Base-by-base conservation (phyloP, 2,113 vertebrate genomes). In the Nothocercus julius region DNA sequence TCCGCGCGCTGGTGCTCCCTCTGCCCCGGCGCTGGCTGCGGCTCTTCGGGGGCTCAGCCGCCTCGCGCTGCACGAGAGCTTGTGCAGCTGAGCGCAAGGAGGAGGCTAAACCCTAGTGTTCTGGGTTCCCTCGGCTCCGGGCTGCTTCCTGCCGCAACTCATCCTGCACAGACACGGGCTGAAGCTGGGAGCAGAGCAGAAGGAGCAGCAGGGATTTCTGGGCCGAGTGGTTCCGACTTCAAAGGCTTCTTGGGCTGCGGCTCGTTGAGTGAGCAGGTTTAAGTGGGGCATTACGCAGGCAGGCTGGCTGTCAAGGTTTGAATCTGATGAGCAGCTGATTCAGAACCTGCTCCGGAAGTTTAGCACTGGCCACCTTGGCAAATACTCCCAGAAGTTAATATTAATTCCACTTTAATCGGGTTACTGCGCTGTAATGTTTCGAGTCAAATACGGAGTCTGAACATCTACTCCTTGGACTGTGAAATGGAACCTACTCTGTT, bases 291-390 rank as follows among this genome's bases (percentile, higher is more conserved):
- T 30, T 4, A 36, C 18, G 25, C 18, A 12, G 69, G 34, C 17
- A 49, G 28, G 47, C n/a, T 68, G 0, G 0, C 0, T 30, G 7
- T 3, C 30, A 3, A 0, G n/a, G 32, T 3, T 6, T 6, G 8
- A 12, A 14, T 5, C 2, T 3, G 32, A 6, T 28, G 53, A 15
- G 16, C 8, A 42, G 58, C 42, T 13, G 90, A 86, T 61, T 63
- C 32, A 17, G 11, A 44, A 53, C 4, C 34, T 53, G 7, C 27
- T 10, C 45, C 7, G 30, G 14, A 40, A 30, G 24, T 22, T 76
- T 24, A 77, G 63, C 21, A 3, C 2, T 7, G 32, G 3, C 38
- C 38, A 11, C 42, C 2, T 28, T 16, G 45, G 21, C 7, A 30
- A 70, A 44, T 2, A 4, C 11, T 11, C 17, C 61, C 72, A 16